A percentile compares a stretch with the other conserved stretches of the same genome.
These are phyloP conservation scores for Rhagonycha fulva DNA, from an alignment of 2,888 invertebrate species.

Conservation along the genomic window DNA sequence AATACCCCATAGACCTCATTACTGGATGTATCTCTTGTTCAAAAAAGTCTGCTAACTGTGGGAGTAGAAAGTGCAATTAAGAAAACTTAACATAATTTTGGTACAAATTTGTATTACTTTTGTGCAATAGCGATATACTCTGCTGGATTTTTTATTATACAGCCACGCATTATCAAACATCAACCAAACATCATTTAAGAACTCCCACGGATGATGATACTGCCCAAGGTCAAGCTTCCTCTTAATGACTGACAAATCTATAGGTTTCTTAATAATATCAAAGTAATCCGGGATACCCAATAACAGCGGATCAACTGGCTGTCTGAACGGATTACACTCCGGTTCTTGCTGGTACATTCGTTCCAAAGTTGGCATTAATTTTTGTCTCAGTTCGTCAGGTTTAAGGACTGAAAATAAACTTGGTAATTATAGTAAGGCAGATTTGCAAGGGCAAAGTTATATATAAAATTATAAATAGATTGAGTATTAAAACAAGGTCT, in stretches of 20 bases:
- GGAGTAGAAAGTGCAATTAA: slow-evolving; percentile 21
- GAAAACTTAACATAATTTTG: slow-evolving; percentile 29
- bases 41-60: slow-evolving; percentile 95
- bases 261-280: slow-evolving; percentile 94
- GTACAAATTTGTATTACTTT: slow-evolving; percentile 70
- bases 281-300: slow-evolving; percentile 96
- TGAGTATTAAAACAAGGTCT: no score
- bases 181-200: slow-evolving; percentile 98
- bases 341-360: slow-evolving; percentile 92
- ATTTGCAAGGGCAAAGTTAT: no score
- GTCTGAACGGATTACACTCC: slow-evolving; percentile 94
- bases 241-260: slow-evolving; percentile 96
- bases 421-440: no score
- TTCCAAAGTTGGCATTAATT: slow-evolving; percentile 92
- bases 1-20: slow-evolving; percentile 97
- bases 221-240: slow-evolving; percentile 90
- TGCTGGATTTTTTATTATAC: slow-evolving; percentile 96
- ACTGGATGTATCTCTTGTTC: slow-evolving; percentile 97
- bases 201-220: slow-evolving; percentile 98
- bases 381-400: slow-evolving; percentile 89
- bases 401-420: slow-evolving; percentile 69
- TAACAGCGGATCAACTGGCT: slow-evolving; percentile 93
- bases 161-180: slow-evolving; percentile 99
- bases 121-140: slow-evolving; percentile 97
- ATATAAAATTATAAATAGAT: no score